phyloP scores from a whole-genome alignment of 92 coral and sea anemone genomes.

The Palythoa grandiflora region DNA sequence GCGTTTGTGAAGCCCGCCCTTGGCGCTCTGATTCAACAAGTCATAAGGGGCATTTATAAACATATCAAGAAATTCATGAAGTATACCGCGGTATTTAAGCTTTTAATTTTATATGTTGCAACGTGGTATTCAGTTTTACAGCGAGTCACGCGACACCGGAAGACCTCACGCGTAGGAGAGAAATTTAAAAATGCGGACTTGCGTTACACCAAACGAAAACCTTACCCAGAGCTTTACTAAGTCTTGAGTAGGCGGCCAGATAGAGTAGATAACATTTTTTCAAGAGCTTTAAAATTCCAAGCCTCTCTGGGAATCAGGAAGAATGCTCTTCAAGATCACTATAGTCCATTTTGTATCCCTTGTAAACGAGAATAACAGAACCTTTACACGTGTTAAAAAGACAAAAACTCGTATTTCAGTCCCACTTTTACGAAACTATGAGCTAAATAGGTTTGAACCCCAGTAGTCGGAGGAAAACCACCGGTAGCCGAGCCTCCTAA shows the following conservation, averaged over 20 bases:
- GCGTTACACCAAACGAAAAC: not conserved
- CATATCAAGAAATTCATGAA: not conserved
- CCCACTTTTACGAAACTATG: no score
- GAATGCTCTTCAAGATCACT: not conserved
- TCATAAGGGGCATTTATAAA: not conserved
- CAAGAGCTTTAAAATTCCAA: no score
- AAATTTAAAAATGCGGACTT: not conserved
- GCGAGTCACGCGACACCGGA: not conserved
- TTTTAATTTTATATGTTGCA: not conserved
- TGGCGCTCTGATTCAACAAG: not conserved
- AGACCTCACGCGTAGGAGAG: not conserved
- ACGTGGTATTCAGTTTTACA: not conserved
- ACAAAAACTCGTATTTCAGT: no score
- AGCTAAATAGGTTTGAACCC: no score
- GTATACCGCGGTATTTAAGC: not conserved
- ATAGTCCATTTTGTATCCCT: not conserved
- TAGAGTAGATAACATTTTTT: no score
- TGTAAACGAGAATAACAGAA: not conserved
- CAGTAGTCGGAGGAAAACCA: no score
- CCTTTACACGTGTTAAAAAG: not conserved
- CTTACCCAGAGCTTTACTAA: not conserved
- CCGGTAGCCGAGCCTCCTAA: no score
- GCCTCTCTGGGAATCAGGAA: not conserved
- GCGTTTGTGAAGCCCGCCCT: not conserved
- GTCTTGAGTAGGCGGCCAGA: no score